These are phyloP conservation scores for Hexactinellida sp. DNA, from an alignment of 37 sponge, comb jelly and placozoan species.

Conservation along the genomic window DNA sequence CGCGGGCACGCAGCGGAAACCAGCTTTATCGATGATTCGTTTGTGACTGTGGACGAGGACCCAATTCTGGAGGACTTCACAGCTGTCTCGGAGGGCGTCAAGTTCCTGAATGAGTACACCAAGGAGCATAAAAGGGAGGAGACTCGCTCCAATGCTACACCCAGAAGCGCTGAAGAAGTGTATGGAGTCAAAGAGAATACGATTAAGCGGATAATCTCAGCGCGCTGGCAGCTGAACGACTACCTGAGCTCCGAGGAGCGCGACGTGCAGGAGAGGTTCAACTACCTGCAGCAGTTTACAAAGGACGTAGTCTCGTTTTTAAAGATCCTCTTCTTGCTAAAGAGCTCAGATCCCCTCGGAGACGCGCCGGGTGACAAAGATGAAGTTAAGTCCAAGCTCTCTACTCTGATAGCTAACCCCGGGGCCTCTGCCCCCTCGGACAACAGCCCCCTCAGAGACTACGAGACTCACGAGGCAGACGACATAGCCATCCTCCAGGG, in stretches of 20 bases:
- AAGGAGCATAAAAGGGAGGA: not conserved
- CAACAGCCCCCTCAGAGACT: not conserved
- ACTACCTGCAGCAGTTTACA: not conserved
- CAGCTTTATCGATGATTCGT: not conserved
- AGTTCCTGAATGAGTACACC: not conserved
- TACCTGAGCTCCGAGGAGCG: not conserved
- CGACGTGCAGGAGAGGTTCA: not conserved
- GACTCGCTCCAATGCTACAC: not conserved
- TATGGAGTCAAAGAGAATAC: not conserved
- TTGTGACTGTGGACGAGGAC: not conserved
- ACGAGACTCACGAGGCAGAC: not conserved
- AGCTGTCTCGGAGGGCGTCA: not conserved
- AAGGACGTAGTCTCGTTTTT: not conserved
- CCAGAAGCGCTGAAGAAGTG: not conserved
- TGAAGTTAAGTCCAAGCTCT: not conserved
- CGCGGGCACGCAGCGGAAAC: not conserved
- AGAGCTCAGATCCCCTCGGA: not conserved
- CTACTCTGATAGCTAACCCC: conserved; percentile 1
- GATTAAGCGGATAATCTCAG: conserved; percentile 1
- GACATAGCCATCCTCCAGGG: not conserved
- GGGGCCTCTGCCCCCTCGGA: not conserved
- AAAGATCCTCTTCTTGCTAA: not conserved
- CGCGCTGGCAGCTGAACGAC: not conserved
- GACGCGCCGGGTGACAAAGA: not conserved
- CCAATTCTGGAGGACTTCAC: not conserved